Conservation (phyloP, 2,888 invertebrate species). For the Drosophila leonis region DNA sequence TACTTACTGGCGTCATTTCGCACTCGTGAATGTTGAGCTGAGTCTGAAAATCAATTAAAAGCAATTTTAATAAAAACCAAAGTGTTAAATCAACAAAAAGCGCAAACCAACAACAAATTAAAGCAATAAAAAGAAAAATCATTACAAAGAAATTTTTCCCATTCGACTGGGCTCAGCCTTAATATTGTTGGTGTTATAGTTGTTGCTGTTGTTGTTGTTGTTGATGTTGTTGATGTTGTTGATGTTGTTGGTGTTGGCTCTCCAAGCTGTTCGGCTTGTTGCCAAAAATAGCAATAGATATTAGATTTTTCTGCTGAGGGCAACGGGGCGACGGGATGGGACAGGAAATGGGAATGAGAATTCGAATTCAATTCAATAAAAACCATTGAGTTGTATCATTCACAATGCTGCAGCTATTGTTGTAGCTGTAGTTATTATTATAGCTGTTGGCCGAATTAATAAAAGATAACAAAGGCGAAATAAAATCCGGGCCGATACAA, state of each 20-base stretch:
- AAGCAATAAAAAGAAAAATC: slow-evolving; percentile 9
- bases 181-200: slow-evolving; percentile 19
- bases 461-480: slow-evolving; percentile 65
- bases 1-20: slow-evolving; percentile 14
- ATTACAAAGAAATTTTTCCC: slow-evolving; percentile 1
- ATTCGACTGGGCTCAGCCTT: slow-evolving; percentile 44
- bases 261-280: slow-evolving; percentile 35
- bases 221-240: slow-evolving; percentile 12
- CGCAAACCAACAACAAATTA: slow-evolving; percentile 26
- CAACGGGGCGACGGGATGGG: slow-evolving; percentile 21
- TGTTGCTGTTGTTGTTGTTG: slow-evolving; percentile 13
- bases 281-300: slow-evolving; percentile 70
- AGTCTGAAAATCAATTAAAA: slow-evolving; percentile 53
- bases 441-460: slow-evolving; percentile 55
- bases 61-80: slow-evolving; percentile 41
- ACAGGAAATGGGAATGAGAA: slow-evolving; percentile 71
- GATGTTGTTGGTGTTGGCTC: slow-evolving; percentile 21
- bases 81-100: slow-evolving; percentile 51
- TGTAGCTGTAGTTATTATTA: slow-evolving; percentile 18
- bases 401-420: slow-evolving; percentile 21
- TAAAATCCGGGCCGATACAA: slow-evolving; percentile 22
- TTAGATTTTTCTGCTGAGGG: slow-evolving; percentile 50
- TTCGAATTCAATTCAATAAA: slow-evolving; percentile 74
- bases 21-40: slow-evolving; percentile 6
- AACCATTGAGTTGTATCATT: slow-evolving; percentile 62